A percentile compares a stretch with the other conserved stretches of the same genome.
These are phyloP conservation scores for Campylomormyrus numenius DNA, from an alignment of 2,113 vertebrate genomes.

Conservation along the genomic window DNA sequence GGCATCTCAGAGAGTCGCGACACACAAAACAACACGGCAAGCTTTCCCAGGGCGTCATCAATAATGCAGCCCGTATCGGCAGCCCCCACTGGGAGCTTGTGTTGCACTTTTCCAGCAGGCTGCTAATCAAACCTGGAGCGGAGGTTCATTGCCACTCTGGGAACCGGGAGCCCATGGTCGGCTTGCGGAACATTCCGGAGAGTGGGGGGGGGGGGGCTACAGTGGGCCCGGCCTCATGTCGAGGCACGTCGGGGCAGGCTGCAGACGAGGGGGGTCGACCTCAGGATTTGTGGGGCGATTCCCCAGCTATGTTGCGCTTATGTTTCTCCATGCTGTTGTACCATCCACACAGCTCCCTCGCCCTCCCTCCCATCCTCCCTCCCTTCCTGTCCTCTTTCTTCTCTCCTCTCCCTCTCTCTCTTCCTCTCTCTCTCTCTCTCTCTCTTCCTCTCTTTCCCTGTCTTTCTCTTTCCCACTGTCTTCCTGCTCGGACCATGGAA, in stretches of 20 bases:
- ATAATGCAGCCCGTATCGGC: conserved; percentile 73
- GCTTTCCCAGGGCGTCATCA: conserved; percentile 68
- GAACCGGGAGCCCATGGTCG: conserved; percentile 57
- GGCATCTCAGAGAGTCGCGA: not conserved
- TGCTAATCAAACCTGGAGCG: conserved; percentile 63
- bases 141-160: conserved; percentile 70
- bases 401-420: conserved; percentile 45
- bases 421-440: conserved; percentile 37
- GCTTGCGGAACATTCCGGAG: conserved; percentile 41
- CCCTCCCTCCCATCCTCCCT: not conserved
- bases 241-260: not conserved
- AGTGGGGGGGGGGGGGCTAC: conserved; percentile 18
- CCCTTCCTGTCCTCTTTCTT: conserved; percentile 32
- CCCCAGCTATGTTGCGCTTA: not conserved
- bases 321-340: conserved; percentile 15
- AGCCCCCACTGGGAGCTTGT: conserved; percentile 71
- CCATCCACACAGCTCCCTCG: not conserved
- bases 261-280: not conserved
- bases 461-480: conserved; percentile 34
- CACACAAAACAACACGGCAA: conserved; percentile 1
- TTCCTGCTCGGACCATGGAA: conserved; percentile 69
- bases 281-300: not conserved
- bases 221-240: conserved; percentile 17
- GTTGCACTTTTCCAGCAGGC: conserved; percentile 68
- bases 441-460: conserved; percentile 43